Evolutionary conservation across 2,797 vertebrate species (phyloP).

Genomic region (Potorous gilbertii): DNA sequence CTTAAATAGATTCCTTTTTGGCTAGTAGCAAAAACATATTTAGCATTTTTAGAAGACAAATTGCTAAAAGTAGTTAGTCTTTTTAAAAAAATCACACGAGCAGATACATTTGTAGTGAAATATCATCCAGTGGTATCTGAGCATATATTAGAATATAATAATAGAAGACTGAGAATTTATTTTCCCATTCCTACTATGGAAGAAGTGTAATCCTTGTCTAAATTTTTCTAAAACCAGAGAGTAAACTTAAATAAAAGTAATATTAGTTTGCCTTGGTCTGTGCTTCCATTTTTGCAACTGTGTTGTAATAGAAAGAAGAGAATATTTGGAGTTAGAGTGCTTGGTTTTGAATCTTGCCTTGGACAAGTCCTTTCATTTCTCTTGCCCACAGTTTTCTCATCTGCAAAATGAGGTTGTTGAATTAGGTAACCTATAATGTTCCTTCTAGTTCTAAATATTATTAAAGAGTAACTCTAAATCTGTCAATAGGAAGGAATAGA

Average conservation of each 20-base stretch:
- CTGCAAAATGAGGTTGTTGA: background rate
- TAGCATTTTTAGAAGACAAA: background rate
- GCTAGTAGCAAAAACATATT: background rate
- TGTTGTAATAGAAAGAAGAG: background rate
- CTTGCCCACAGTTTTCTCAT: background rate
- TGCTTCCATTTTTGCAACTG: background rate
- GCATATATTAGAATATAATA: background rate
- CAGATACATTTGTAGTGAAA: slow-evolving; percentile 17
- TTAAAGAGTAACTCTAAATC: background rate
- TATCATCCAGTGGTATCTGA: background rate
- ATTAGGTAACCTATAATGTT: background rate
- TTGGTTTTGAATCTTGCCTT: background rate
- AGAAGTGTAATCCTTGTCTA: background rate
- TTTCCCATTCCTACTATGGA: background rate
- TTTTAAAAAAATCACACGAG: background rate
- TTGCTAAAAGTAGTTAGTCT: slow-evolving; percentile 13
- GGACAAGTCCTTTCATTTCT: background rate
- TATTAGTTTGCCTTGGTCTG: background rate
- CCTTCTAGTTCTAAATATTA: background rate
- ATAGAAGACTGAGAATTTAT: background rate
- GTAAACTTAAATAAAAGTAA: background rate
- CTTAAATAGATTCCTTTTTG: background rate
- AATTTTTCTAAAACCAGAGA: background rate
- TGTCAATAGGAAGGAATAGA: background rate
- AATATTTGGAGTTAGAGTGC: background rate